Evolutionary conservation across 1,140 invertebrate genomes (phyloP), one percentile per base, ranked within the genome.

Genomic region (Drosophila setifemur): DNA sequence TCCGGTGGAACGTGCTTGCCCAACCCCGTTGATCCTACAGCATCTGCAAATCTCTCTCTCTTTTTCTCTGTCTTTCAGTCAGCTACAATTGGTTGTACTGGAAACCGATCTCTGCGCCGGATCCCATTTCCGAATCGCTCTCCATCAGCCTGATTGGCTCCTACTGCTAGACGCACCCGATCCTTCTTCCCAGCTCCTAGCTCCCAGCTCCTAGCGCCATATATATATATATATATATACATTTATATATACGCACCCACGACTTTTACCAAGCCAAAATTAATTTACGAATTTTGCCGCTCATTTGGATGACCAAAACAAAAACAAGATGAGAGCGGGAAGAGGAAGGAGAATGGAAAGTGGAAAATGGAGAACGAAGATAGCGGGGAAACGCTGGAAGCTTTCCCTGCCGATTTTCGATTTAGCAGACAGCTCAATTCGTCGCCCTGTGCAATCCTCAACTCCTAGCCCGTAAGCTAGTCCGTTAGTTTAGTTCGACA

Each of bases 61-160:
- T 12, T 26, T 28, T 33, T n/a, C 2, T 9, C 6, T 73, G 66
- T 28, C 6, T 92, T 92, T 25, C 83, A 95, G 95, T 95, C 68
- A 95, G 93, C 91, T 96, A 95, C 77, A 95, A 95, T 89, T 95
- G 94, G 94, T 94, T 95, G 92, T 95, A 95, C 76, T 96, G 94
- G 94, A 92, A 94, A 79, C 94, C 94, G 33, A 89, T 93, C 26
- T 95, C 94, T 87, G 89, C 93, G 55, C 93, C 94, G 35, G 91
- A 92, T 61, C 85, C 86, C 39, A 61, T 93, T 61, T 89, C 92
- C 45, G 92, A 93, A 40, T 90, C 91, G 45, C 77, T 92, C 25
- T 94, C 94, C 69, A 91, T 95, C 43, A 93, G 91, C 63, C 94
- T 94, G 60, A 91, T 95, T 67, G 94, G 92, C 52, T 95, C 94